Percentiles rank a stretch among this genome's conserved stretches.
Conservation (phyloP, 2,797 vertebrate genomes). For the Gephyroberyx darwinii region DNA sequence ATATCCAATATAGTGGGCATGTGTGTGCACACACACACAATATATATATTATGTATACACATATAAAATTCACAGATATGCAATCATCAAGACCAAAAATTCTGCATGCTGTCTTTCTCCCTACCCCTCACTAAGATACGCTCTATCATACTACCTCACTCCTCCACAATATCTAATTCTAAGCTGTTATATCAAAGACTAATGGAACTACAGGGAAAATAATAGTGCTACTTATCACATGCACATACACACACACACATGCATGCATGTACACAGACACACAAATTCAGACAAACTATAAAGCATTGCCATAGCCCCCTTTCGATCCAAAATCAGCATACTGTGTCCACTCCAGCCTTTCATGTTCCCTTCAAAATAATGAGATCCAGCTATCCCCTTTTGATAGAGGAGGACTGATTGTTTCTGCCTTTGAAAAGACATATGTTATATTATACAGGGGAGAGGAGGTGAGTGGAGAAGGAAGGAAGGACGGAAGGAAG, state of each 20-base stretch:
- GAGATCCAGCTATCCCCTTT: constrained; percentile 67
- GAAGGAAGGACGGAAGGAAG: neutral
- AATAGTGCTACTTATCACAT: constrained; percentile 37
- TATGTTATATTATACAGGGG: constrained; percentile 43
- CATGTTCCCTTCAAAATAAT: constrained; percentile 79
- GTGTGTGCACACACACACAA: constrained; percentile 22
- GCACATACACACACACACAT: constrained; percentile 16
- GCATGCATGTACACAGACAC: constrained; percentile 7
- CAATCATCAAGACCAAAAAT: constrained; percentile 68
- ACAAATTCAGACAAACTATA: constrained; percentile 56
- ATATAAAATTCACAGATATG: constrained; percentile 63
- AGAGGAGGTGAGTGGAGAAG: constrained; percentile 24
- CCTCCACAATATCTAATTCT: constrained; percentile 52
- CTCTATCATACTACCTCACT: constrained; percentile 36
- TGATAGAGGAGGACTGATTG: constrained; percentile 76
- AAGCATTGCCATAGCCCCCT: constrained; percentile 57
- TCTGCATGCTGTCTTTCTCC: constrained; percentile 30
- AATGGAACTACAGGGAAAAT: constrained; percentile 41
- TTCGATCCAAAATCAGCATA: constrained; percentile 74
- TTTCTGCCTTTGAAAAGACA: constrained; percentile 77
- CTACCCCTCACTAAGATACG: constrained; percentile 33
- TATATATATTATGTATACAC: constrained; percentile 42
- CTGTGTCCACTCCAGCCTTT: constrained; percentile 78
- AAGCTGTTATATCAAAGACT: constrained; percentile 41
- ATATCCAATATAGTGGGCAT: constrained; percentile 39